Percentiles rank a stretch among this genome's conserved stretches.
Evolutionary conservation across 92 coral and sea anemone genomes (phyloP).

Genomic region (Porites divaricata): DNA sequence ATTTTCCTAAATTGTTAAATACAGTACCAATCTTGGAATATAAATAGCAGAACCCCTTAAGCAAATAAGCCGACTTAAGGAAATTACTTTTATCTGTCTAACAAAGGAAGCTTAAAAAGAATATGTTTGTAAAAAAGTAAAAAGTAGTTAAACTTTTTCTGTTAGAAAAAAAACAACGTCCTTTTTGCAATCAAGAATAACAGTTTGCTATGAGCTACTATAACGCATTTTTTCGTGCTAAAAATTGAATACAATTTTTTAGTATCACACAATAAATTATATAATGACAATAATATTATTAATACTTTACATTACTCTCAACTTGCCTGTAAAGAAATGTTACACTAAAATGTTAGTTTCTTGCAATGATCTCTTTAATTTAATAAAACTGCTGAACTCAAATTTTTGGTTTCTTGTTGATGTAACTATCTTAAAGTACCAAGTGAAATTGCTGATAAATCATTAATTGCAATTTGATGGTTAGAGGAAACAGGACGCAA

Average conservation of each 20-base stretch:
- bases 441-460: neutral
- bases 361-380: no score
- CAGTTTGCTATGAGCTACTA: neutral
- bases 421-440: neutral
- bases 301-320: no score
- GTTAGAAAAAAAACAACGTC: neutral
- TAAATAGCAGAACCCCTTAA: conserved; percentile 37
- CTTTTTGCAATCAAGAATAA: conserved; percentile 1
- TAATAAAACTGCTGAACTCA: neutral
- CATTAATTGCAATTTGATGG: neutral
- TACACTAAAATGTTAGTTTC: no score
- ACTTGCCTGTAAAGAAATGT: no score
- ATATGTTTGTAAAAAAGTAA: neutral
- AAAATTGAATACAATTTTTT: no score
- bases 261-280: no score
- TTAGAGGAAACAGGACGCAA: neutral
- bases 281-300: no score
- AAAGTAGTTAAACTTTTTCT: neutral
- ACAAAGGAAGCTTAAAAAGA: conserved; percentile 8
- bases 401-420: neutral
- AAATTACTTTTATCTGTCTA: conserved; percentile 17
- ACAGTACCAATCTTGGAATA: neutral
- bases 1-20: conserved; percentile 2
- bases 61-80: conserved; percentile 8
- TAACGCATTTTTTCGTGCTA: neutral